A percentile compares a stretch with the other conserved stretches of the same genome.
These are phyloP conservation scores for Clepsis dumicolana DNA, from an alignment of 2,888 invertebrate genomes.

Conservation along the genomic window DNA sequence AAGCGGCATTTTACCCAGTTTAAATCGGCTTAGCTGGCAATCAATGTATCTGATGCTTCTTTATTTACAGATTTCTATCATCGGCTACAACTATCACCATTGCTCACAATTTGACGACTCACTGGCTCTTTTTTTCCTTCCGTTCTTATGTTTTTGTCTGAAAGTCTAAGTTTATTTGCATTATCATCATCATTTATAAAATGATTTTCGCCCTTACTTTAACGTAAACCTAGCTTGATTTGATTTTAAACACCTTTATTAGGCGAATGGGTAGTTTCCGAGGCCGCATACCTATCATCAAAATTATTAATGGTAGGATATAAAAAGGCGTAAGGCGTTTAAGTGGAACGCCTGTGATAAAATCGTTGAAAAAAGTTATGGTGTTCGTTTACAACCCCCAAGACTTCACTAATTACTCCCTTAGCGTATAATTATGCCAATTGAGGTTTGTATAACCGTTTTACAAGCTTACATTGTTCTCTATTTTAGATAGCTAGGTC, in stretches of 20 bases:
- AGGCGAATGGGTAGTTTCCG: conserved; percentile 11
- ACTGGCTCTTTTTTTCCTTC: no score
- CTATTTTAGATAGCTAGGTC: background rate
- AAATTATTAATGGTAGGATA: conserved; percentile 22
- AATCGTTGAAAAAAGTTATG: conserved; percentile 32
- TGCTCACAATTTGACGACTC: no score
- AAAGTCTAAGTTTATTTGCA: no score
- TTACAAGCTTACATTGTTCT: conserved; percentile 23
- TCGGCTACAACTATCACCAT: no score
- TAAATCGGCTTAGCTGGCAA: no score
- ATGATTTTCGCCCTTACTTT: background rate
- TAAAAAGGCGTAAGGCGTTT: conserved; percentile 25
- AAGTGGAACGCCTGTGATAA: conserved; percentile 26
- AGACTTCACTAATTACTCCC: conserved; percentile 36
- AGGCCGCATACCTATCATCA: background rate
- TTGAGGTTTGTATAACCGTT: conserved; percentile 16
- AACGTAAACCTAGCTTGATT: background rate
- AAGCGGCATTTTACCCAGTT: no score
- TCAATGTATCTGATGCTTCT: no score
- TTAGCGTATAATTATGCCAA: conserved; percentile 37
- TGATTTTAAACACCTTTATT: conserved; percentile 3
- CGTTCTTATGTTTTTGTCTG: no score
- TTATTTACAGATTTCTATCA: no score
- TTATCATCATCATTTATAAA: background rate
- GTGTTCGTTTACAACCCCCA: conserved; percentile 33